A percentile compares a stretch with the other conserved stretches of the same genome.
Conservation (phyloP, 2,888 invertebrate species). For the Ceraclea dissimilis region DNA sequence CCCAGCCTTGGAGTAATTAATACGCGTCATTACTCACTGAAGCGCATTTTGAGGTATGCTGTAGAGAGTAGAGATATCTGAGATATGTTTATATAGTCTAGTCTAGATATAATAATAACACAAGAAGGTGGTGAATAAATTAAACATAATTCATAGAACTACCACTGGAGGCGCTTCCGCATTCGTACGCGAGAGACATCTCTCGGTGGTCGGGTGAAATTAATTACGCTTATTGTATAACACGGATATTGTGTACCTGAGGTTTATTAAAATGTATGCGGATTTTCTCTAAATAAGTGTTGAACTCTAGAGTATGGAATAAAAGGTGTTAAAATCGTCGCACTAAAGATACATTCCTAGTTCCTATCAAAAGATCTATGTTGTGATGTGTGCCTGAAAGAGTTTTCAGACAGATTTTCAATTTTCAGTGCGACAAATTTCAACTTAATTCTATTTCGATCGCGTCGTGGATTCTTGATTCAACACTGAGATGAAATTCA, state of each 20-base stretch:
- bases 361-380: too few species aligned
- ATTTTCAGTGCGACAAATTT: background rate
- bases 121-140: constrained; percentile 21
- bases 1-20: background rate
- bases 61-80: background rate
- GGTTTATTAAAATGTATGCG: background rate
- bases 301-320: too few species aligned
- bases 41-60: background rate
- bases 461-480: background rate
- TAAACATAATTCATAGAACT: constrained; percentile 25
- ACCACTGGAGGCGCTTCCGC: constrained; percentile 12
- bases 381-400: too few species aligned
- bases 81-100: background rate
- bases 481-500: too few species aligned
- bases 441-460: too few species aligned
- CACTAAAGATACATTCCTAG: too few species aligned
- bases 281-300: too few species aligned
- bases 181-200: constrained; percentile 15
- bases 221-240: constrained; percentile 13
- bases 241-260: background rate
- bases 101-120: background rate
- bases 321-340: too few species aligned
- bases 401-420: too few species aligned
- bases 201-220: constrained; percentile 14
- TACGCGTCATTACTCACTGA: background rate